Evolutionary conservation across 92 coral and sea anemone genomes (phyloP), one percentile per base, ranked within the genome.

Genomic region (Desmophyllum pertusum): DNA sequence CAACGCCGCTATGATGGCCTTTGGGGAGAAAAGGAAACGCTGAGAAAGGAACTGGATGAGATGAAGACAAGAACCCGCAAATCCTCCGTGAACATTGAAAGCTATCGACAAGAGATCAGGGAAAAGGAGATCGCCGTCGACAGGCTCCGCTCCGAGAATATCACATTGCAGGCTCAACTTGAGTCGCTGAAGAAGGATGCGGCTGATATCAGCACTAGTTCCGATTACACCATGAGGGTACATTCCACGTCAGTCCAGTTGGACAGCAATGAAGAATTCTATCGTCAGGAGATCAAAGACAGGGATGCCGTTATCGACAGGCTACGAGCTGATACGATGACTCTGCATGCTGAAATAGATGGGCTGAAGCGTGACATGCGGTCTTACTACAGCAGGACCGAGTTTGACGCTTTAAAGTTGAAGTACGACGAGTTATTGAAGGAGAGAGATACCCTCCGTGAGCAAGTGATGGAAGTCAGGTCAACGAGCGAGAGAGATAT

Each of bases 401-500:
- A 76, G 31, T 76, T 45, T 36, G 80, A 76, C 52, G 67, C 80
- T 48, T 48, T 76, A 17, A 29, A 76, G 66, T 3, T 76, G 67
- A 76, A 76, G 66, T 37, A 35, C 21, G 80, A 76, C 23, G 90
- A 81, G 19, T 63, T 84, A 23, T 21, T 71, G 76, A 86, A 63
- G 29, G 90, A 86, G 3, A 86, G 90, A 21, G 90, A 86, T 73
- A 40, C 61, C 25, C 83, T 80, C 86, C 90, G 90, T 4, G 70
- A 78, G 6, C 80, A 86, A 23, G 46, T 86, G 70, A 48, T 80
- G 27, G 90, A 80, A 39, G 76, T 73, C 31, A 86, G 81, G 62
- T 86, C 90, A n/a, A 80, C 61, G 42, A 72, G 76, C 55, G 90
- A 86, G 18, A 29, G 83, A 42, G 86, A 86, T 23, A 48, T 80